These are phyloP conservation scores for Galemys pyrenaicus DNA, from an alignment of 2,113 vertebrate species.

Conservation along the genomic window DNA sequence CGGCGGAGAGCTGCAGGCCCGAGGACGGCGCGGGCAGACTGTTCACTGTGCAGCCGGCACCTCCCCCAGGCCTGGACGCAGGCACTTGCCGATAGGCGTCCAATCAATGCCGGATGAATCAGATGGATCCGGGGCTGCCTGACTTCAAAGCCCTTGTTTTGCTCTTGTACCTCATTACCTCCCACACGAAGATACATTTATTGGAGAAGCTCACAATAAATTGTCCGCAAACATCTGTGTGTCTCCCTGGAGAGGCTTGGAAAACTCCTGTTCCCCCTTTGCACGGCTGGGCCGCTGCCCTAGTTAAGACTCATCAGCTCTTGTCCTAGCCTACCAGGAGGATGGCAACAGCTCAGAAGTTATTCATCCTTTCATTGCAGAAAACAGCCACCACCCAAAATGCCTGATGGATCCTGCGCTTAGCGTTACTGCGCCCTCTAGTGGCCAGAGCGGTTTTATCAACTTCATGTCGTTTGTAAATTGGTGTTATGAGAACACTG, in stretches of 20 bases:
- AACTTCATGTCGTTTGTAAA: not conserved
- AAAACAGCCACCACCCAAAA: not conserved
- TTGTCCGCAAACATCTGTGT: not conserved
- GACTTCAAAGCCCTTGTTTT: slow-evolving; percentile 57
- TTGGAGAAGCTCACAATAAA: slow-evolving; percentile 38
- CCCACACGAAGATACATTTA: slow-evolving; percentile 42
- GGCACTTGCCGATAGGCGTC: not conserved
- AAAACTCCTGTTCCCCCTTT: not conserved
- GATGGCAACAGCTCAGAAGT: not conserved
- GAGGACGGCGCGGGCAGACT: not conserved
- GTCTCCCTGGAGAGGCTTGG: not conserved
- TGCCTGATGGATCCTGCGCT: not conserved
- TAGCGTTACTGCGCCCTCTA: not conserved
- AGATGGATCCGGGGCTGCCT: not conserved
- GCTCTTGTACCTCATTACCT: not conserved
- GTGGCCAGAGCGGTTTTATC: not conserved
- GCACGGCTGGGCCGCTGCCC: not conserved
- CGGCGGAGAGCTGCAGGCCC: not conserved
- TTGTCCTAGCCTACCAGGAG: not conserved
- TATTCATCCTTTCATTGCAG: not conserved
- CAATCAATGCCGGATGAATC: not conserved
- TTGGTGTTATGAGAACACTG: not conserved
- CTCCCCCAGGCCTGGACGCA: not conserved
- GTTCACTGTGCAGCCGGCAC: not conserved
- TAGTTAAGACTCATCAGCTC: not conserved